Evolutionary conservation across 1,140 invertebrate species (phyloP).

Genomic region (Forficula auricularia): DNA sequence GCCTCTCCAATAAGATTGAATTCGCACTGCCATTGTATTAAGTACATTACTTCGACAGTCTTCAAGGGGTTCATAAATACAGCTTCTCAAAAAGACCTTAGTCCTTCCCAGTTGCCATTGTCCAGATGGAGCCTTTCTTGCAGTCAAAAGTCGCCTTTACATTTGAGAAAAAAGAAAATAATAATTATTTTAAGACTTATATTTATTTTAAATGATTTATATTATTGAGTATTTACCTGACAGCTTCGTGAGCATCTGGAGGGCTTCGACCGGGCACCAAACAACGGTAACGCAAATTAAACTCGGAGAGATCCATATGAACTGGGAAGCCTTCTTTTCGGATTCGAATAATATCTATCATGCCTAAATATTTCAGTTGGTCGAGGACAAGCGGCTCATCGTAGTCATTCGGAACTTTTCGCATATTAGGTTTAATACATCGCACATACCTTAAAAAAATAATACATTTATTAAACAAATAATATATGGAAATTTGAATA

Average conservation of each 20-base stretch:
- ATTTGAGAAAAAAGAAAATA: not conserved
- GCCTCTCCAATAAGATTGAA: constrained; percentile 61
- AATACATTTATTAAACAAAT: not conserved
- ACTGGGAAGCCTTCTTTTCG: constrained; percentile 83
- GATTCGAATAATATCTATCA: constrained; percentile 90
- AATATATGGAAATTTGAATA: not conserved
- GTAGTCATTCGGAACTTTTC: constrained; percentile 70
- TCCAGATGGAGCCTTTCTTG: too few relatives aligned
- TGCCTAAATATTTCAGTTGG: constrained; percentile 83
- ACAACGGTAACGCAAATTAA: constrained; percentile 62
- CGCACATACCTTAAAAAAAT: constrained; percentile 57
- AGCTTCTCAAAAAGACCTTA: constrained; percentile 73
- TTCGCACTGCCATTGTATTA: constrained; percentile 47
- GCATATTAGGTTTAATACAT: constrained; percentile 86
- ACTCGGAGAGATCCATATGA: constrained; percentile 62
- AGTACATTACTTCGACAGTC: constrained; percentile 53
- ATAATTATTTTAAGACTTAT: constrained; percentile 2
- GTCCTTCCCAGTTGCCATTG: constrained; percentile 83
- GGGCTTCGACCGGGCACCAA: constrained; percentile 30
- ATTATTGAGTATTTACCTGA: constrained; percentile 24
- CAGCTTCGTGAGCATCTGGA: constrained; percentile 30
- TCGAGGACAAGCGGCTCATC: constrained; percentile 69
- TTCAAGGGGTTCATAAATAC: constrained; percentile 75
- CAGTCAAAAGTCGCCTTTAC: not conserved
- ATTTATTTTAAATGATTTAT: constrained; percentile 6